phyloP scores from a whole-genome alignment of 1,140 invertebrate species.

The Pseudachorutes palmiensis region DNA sequence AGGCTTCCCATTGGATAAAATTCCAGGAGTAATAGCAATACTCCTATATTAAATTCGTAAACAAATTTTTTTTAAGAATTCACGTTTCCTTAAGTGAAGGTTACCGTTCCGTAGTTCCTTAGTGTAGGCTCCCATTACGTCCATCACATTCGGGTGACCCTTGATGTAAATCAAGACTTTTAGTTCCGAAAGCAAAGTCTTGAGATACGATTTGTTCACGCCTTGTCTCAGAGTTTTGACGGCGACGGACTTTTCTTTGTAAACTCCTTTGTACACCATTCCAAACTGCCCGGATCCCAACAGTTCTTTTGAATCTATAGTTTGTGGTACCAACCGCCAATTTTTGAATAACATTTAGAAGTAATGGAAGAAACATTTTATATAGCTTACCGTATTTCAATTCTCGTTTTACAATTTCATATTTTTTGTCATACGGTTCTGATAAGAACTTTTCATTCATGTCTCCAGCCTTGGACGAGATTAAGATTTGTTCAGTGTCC shows the following conservation, averaged over 20 bases:
- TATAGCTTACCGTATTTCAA: constrained; percentile 6
- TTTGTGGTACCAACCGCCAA: too few relatives aligned
- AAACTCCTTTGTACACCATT: constrained; percentile 44
- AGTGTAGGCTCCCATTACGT: constrained; percentile 17
- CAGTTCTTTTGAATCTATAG: neutral
- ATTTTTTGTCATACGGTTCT: constrained; percentile 8
- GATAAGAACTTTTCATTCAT: neutral
- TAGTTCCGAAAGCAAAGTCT: constrained; percentile 17
- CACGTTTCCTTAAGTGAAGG: neutral
- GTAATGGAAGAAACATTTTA: neutral
- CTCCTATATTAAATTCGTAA: neutral
- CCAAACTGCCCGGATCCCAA: constrained; percentile 52
- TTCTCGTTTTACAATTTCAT: constrained; percentile 11
- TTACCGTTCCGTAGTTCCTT: constrained; percentile 15
- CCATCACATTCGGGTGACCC: constrained; percentile 16
- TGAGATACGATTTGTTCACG: constrained; percentile 11
- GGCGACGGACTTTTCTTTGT: constrained; percentile 39
- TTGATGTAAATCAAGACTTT: constrained; percentile 22
- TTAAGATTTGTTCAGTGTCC: neutral
- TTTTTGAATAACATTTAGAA: too few relatives aligned
- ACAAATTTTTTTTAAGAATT: neutral
- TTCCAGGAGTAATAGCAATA: neutral
- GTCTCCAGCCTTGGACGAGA: neutral
- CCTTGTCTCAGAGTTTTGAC: constrained; percentile 15
- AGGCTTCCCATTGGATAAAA: neutral